A percentile compares a stretch with the other conserved stretches of the same genome.
Conservation (phyloP, 2,797 vertebrate genomes). For the Emydoidea blandingii region DNA sequence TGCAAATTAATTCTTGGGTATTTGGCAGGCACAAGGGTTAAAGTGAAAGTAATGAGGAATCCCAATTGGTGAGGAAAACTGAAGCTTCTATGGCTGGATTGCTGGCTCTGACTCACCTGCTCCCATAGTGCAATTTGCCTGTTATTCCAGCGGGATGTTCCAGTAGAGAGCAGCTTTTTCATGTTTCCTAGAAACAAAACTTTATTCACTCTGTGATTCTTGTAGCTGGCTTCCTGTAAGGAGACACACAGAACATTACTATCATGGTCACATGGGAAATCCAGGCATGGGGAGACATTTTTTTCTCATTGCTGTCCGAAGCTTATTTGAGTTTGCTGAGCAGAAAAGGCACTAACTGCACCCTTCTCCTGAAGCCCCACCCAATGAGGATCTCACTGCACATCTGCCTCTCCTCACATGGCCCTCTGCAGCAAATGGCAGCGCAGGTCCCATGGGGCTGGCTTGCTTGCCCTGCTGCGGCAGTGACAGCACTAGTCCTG, state of each 20-base stretch:
- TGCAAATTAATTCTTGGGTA: background rate
- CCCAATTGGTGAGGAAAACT: background rate
- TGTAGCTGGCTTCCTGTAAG: constrained; percentile 87
- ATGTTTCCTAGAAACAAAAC: constrained; percentile 91
- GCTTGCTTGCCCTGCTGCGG: background rate
- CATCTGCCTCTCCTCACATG: background rate
- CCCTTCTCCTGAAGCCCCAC: background rate
- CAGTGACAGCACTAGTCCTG: background rate
- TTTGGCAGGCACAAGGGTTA: background rate
- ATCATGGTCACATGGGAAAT: background rate
- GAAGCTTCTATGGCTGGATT: background rate
- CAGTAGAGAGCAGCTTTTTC: constrained; percentile 89
- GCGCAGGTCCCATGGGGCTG: background rate
- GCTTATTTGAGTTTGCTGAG: background rate
- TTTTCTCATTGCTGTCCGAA: background rate
- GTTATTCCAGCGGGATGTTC: constrained; percentile 91
- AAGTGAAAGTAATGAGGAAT: constrained; percentile 3
- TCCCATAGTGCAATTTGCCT: constrained; percentile 93
- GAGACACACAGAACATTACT: background rate
- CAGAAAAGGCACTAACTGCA: background rate
- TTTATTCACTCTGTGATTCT: constrained; percentile 88
- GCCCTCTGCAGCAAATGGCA: background rate
- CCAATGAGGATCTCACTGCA: background rate
- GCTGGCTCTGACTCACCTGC: constrained; percentile 81
- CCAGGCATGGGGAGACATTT: background rate